Evolutionary conservation across 2,797 vertebrate genomes (phyloP), one percentile per base, ranked within the genome.

Genomic region (Diceros bicornis): DNA sequence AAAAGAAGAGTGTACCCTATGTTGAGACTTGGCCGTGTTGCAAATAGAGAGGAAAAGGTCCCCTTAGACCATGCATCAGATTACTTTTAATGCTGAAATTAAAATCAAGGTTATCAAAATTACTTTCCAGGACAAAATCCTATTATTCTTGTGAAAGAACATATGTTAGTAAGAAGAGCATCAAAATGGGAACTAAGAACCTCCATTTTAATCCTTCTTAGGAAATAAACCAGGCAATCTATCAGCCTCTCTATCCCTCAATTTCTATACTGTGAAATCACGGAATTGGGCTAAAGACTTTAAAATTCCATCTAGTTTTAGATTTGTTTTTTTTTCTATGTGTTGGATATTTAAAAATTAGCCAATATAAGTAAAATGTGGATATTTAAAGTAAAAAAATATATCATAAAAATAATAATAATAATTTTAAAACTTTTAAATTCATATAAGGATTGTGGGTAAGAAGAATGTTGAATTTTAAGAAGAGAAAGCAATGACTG

Each of bases 61-160:
- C 71, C 32, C 57, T 34, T 10, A 50, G 74, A 89, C 14, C 27
- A 66, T 66, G 12, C 11, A 86, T 64, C 55, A 32, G 10, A 72
- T 85, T 55, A 57, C 21, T 74, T 12, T 66, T 88, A 95, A 82
- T 66, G 7, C 2, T 18, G 4, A 86, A 92, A 93, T 64, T 32
- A 78, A 82, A 91, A 71, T 83, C 18, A 41, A 69, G 41, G 50
- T 55, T 79, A 71, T 68, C 66, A 87, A 93, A 97, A 85, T 94
- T 89, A 10, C 52, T 89, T 90, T 91, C 44, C 90, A 97, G 68
- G 68, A 57, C 62, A 89, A 91, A 92, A 50, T 83, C 20, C 27
- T 93, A n/a, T 89, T 97, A 64, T 68, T 96, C 50, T 77, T 95
- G 20, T 57, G 34, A 91, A 44, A 92, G 64, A 96, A 64, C n/a